These are phyloP conservation scores for Oryzias curvinotus DNA, from an alignment of 2,113 vertebrate species.

Conservation along the genomic window DNA sequence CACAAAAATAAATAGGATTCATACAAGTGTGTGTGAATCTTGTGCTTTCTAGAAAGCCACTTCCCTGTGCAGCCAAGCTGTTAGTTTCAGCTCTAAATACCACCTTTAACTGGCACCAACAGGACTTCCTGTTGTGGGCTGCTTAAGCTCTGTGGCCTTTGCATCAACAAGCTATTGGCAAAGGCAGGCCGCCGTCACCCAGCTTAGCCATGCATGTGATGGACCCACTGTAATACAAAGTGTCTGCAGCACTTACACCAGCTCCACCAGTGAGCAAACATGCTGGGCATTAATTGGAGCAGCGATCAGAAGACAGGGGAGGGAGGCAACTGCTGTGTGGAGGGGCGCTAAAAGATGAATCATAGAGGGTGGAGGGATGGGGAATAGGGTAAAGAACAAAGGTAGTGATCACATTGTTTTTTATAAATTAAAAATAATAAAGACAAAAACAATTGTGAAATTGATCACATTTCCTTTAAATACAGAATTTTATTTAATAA, in stretches of 20 bases:
- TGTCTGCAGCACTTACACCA: conserved; percentile 68
- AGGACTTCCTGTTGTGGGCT: conserved; percentile 32
- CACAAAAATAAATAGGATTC: too few relatives aligned
- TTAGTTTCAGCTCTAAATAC: conserved; percentile 21
- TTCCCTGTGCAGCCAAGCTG: conserved; percentile 13
- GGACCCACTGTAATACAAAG: conserved; percentile 78
- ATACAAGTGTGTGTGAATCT: too few relatives aligned
- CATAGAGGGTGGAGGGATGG: conserved; percentile 4
- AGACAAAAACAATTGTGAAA: too few relatives aligned
- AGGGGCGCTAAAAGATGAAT: neutral
- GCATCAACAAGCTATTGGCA: conserved; percentile 64
- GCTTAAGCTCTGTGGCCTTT: conserved; percentile 39
- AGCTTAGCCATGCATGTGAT: conserved; percentile 73
- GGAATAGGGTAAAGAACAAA: neutral
- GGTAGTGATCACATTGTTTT: too few relatives aligned
- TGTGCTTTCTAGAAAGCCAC: neutral
- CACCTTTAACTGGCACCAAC: conserved; percentile 31
- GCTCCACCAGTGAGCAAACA: conserved; percentile 65
- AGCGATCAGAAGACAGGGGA: conserved; percentile 20
- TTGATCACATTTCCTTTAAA: too few relatives aligned
- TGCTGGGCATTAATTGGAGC: conserved; percentile 71
- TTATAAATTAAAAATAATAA: too few relatives aligned
- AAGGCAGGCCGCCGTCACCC: conserved; percentile 61
- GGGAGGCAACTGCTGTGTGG: neutral
- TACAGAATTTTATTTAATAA: too few relatives aligned